Evolutionary conservation across 2,113 vertebrate species (phyloP).

Genomic region (Candoia aspera): DNA sequence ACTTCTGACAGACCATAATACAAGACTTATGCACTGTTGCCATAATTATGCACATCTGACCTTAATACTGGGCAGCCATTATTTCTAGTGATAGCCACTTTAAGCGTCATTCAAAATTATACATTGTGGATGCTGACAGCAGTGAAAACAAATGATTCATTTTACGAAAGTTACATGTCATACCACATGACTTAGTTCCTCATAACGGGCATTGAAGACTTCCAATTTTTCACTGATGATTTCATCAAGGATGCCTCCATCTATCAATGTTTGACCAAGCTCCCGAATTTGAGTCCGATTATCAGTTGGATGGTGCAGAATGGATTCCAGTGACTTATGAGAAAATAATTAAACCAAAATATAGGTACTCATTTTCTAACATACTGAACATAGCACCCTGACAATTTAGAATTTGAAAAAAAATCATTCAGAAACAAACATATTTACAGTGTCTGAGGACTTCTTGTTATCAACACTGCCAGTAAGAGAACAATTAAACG

Average conservation of each 20-base stretch:
- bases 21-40: background rate
- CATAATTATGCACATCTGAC: background rate
- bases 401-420: background rate
- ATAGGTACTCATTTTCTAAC: background rate
- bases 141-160: constrained; percentile 22
- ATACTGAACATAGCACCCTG: background rate
- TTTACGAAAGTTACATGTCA: constrained; percentile 47
- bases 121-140: background rate
- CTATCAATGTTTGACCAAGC: constrained; percentile 94
- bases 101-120: background rate
- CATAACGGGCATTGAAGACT: constrained; percentile 89
- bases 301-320: constrained; percentile 91
- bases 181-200: constrained; percentile 90
- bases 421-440: background rate
- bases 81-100: constrained; percentile 7
- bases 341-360: constrained; percentile 6
- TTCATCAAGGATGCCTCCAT: constrained; percentile 97
- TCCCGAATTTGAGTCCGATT: constrained; percentile 97
- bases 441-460: background rate
- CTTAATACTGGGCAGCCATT: background rate
- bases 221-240: constrained; percentile 97
- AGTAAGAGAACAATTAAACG: background rate
- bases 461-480: background rate
- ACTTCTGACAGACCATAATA: background rate
- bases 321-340: constrained; percentile 86